Conservation (phyloP, 1,140 invertebrate species). For the Colletes gigas region DNA sequence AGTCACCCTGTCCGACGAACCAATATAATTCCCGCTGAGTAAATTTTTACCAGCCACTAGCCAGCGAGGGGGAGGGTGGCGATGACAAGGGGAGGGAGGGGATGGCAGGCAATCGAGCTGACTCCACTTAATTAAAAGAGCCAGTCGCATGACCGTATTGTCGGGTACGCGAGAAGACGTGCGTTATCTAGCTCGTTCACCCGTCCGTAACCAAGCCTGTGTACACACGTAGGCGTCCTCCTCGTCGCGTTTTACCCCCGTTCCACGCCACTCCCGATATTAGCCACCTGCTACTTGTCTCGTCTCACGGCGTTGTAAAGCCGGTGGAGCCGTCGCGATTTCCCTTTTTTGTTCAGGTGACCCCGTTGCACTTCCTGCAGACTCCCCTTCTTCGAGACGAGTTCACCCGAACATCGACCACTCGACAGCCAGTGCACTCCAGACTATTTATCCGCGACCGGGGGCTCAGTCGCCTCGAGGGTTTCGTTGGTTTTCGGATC, state of each 20-base stretch:
- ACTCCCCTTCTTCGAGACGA: background rate
- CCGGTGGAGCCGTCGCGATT: conserved; percentile 13
- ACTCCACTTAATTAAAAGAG: conserved; percentile 75
- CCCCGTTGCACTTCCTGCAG: conserved; percentile 46
- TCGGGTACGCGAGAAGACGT: conserved; percentile 65
- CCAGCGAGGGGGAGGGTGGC: background rate
- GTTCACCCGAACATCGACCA: conserved; percentile 1
- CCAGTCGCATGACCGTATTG: conserved; percentile 64
- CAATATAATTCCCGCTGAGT: conserved; percentile 56
- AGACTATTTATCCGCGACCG: conserved; percentile 3
- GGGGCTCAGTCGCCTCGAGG: background rate
- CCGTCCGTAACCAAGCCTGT: conserved; percentile 62
- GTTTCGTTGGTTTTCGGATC: too few species aligned
- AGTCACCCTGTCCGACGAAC: conserved; percentile 18
- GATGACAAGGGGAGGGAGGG: background rate
- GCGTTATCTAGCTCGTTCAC: conserved; percentile 72
- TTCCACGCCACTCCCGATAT: conserved; percentile 56
- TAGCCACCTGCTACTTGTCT: conserved; percentile 73
- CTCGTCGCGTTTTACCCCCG: background rate
- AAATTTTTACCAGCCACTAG: conserved; percentile 45
- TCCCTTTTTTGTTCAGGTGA: conserved; percentile 25
- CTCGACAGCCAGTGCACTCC: conserved; percentile 2
- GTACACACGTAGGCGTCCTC: conserved; percentile 59
- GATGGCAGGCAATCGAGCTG: conserved; percentile 55
- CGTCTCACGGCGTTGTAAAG: conserved; percentile 37